Conservation (phyloP, 2,113 vertebrate genomes). For the Gasterosteus aculeatus region DNA sequence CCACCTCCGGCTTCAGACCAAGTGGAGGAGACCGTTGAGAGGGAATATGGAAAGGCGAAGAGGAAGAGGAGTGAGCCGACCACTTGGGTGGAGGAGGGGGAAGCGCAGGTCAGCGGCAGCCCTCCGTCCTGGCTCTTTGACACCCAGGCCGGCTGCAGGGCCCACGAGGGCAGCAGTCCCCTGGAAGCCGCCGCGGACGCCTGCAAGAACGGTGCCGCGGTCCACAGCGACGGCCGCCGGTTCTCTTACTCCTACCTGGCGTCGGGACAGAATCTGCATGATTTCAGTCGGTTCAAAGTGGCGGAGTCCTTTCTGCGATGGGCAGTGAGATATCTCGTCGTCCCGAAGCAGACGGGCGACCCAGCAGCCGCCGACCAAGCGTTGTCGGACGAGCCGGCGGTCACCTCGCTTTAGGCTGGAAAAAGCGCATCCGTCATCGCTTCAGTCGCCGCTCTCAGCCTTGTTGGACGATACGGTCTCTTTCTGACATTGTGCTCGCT, state of each 20-base stretch:
- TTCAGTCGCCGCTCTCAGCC: neutral
- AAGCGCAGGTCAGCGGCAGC: neutral
- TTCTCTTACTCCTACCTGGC: conserved; percentile 57
- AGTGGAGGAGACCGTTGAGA: neutral
- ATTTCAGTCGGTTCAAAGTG: conserved; percentile 44
- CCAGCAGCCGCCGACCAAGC: neutral
- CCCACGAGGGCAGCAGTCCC: neutral
- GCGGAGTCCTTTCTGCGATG: conserved; percentile 42
- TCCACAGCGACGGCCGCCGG: conserved; percentile 34
- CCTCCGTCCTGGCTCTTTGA: conserved; percentile 71
- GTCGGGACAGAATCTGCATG: conserved; percentile 45
- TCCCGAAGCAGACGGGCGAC: neutral
- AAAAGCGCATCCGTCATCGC: fast-evolving
- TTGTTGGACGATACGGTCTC: too few relatives aligned
- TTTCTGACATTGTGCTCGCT: neutral
- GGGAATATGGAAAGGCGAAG: conserved; percentile 28
- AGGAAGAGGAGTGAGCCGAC: conserved; percentile 38
- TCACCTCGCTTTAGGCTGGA: neutral
- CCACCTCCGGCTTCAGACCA: neutral
- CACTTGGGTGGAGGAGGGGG: neutral
- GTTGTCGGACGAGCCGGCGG: neutral
- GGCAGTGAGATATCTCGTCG: conserved; percentile 62
- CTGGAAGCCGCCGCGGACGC: fast-evolving
- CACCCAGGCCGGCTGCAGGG: neutral
- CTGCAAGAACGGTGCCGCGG: neutral